A percentile compares a stretch with the other conserved stretches of the same genome.
phyloP scores from a whole-genome alignment of 2,113 vertebrate genomes.

The Capreolus pygargus region DNA sequence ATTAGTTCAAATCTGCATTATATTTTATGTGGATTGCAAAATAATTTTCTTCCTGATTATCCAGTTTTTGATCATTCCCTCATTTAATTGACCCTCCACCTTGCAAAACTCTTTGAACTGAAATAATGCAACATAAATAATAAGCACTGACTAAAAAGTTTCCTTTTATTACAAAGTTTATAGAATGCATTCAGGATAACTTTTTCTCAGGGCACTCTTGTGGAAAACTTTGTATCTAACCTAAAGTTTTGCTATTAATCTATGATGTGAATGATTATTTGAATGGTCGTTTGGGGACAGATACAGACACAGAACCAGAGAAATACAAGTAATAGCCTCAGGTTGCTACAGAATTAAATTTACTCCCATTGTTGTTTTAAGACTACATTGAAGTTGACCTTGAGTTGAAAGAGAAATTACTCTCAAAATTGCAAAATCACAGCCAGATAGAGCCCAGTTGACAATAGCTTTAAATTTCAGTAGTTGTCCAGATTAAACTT shows the following conservation, averaged over 20 bases:
- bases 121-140: not conserved
- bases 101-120: not conserved
- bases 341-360: slow-evolving; percentile 55
- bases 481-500: slow-evolving; percentile 15
- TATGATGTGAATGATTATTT: slow-evolving; percentile 57
- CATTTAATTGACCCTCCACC: not conserved
- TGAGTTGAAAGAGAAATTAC: slow-evolving; percentile 41
- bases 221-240: not conserved
- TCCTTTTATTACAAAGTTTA: not conserved
- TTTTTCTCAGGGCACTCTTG: not conserved
- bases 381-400: slow-evolving; percentile 41
- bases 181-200: not conserved
- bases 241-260: slow-evolving; percentile 54
- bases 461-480: slow-evolving; percentile 35
- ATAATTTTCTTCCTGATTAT: not conserved
- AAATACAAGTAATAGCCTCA: slow-evolving; percentile 51
- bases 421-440: slow-evolving; percentile 29
- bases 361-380: slow-evolving; percentile 49
- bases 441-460: not conserved
- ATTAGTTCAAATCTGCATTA: not conserved
- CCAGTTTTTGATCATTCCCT: not conserved
- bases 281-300: slow-evolving; percentile 41
- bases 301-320: slow-evolving; percentile 13
- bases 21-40: not conserved
- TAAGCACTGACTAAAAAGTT: not conserved